Evolutionary conservation across 1,140 invertebrate genomes (phyloP), one percentile per base, ranked within the genome.

Genomic region (Marisa cornuarietis): DNA sequence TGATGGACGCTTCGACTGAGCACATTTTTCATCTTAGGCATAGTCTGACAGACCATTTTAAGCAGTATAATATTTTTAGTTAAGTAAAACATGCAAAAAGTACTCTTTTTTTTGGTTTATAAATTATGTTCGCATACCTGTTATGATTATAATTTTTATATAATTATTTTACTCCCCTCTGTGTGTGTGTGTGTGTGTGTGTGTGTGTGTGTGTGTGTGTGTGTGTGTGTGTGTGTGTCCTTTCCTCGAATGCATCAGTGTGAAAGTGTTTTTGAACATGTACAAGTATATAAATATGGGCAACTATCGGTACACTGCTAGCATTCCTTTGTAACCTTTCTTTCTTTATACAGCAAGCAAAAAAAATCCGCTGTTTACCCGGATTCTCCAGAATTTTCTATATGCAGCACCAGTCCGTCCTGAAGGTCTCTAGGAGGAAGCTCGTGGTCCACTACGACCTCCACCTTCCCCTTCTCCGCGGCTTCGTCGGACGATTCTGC

Each of bases 381-480:
- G 11, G 54, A 58, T 58, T 58, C 54, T 58, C 54, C 54, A 58
- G 54, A 58, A 58, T 68, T n/a, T 11, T 68, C 65, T 11, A 68
- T 31, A 6, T 68, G 65, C 14, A 68, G 13, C 65, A 68, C 65
- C 13, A 68, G 13, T 11, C 26, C n/a, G 7, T 68, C 22, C 65
- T 10, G 65, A 68, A 11, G 22, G n/a, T 68, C n/a, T 63, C 54
- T 14, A 1, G 31, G 62, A 14, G 11, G 11, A 58, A 58, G 54
- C 54, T 65, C 62, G n/a, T 42, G 10, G 61, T 65, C 61, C 26
- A 76, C 24, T 42, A 76, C 24, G 22, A 54, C 76, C 76, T 77
- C 49, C 76, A 69, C 16, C 13, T 52, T 18, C 20, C 63, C n/a
- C 13, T 16, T 24, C 14, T 51, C 63, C 22, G 18, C 65, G 22